Base-by-base conservation (phyloP, 2,888 invertebrate genomes). In the Dorcus hopei region DNA sequence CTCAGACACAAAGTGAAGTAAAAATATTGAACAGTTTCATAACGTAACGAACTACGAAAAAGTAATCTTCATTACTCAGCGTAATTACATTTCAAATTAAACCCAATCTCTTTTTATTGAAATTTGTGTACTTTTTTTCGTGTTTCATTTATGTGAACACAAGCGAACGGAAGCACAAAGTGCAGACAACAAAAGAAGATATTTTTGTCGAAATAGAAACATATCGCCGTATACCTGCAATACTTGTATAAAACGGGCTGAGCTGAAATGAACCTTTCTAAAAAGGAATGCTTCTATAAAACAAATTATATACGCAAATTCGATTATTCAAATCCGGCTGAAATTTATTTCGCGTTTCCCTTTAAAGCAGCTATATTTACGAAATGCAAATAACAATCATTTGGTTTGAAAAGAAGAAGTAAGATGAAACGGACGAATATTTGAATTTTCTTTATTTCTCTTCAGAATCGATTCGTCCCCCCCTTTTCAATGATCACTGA, bases 301-400 rank as follows among this genome's bases (percentile, higher is more conserved):
- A 72, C 70, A 73, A 74, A 73, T 73, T 73, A 73, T 71, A 72
- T 71, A 72, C 67, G 71, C 70, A 73, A 72, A 73, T 73, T 72
- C 72, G 70, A 74, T 73, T 73, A 74, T 74, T 74, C 72, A 73
- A 73, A 74, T 74, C 72, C 71, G 65, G 67, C 67, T 60, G 71
- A 72, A 74, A 72, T 73, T 72, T 72, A 73, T 72, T 72, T 74
- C 70, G 70, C 66, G 71, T 71, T 73, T 71, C 70, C 69, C 69
- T 70, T 69, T 68, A 65, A 65, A 69, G 65, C 64, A 62, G 67
- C 65, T 70, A 64, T 70, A 71, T 71, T 71, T 70, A 70, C 71
- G 69, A 64, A 70, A 70, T 72, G 70, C 71, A 72, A 73, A 73
- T 74, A 71, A 72, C 71, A 72, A 71, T 72, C 68, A 68, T 64